Base-by-base conservation (phyloP, 2,888 invertebrate species). In the Pachycephus smyrnensis region DNA sequence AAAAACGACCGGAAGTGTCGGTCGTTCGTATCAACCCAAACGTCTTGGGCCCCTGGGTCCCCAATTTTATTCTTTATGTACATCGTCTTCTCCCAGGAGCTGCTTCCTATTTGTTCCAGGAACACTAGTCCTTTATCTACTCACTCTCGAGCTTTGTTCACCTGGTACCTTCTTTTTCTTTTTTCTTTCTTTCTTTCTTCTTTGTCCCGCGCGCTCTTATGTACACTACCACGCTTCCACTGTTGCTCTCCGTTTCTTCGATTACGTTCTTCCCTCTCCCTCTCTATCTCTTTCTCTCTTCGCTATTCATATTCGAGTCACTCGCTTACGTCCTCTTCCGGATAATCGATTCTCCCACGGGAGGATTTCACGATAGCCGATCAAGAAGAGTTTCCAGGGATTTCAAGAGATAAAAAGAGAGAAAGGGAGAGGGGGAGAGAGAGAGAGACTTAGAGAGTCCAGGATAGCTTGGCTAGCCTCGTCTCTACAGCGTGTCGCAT, bases 201-300 rank as follows among this genome's bases (percentile, higher is more conserved):
- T 31, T 71, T 71, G 71, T 33, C 31, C 15, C 12, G 31, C 31
- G 71, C 71, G 71, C 71, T 71, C 31, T 71, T 71, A 71, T 71
- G 71, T 71, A 71, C 71, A 71, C 55, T 55, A 55, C 55, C 55
- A 55, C 55, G 55, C 55, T 55, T 55, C 15, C 55, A 32, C 31
- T 9, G 71, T 71, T 33, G 31, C 71, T 71, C 31, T 71, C 31
- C 32, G 31, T 31, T 71, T 55, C 55, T 55, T 55, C 15, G 6
- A 55, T 55, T 55, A 55, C 23, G 23, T 55, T 71, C 69, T 30
- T 69, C 30, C 15, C 69, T 32, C 15, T 40, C 40, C 15, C 15
- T 40, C 15, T 40, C 40, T 40, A 4, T 40, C 40, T 40, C 40
- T 40, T 4, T 40, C 40, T 40, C 40, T 40, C 6, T 23, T 55